phyloP scores from a whole-genome alignment of 2,888 invertebrate genomes.

The Lasioglossum leucozonium region DNA sequence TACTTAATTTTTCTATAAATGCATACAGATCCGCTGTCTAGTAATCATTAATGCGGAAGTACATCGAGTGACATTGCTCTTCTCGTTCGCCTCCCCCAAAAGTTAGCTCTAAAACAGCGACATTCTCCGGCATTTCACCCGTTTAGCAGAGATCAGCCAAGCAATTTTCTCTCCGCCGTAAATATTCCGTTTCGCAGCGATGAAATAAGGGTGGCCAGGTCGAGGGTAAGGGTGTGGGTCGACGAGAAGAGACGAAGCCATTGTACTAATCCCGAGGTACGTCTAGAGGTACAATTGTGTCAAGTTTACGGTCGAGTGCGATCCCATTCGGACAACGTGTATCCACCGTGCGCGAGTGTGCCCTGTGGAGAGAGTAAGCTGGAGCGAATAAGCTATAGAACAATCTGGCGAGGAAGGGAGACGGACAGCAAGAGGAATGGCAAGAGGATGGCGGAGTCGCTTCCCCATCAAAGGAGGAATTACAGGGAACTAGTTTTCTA shows the following conservation, averaged over 20 bases:
- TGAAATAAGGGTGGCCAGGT: conserved; percentile 25
- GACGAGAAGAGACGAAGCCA: conserved; percentile 30
- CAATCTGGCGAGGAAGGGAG: background rate
- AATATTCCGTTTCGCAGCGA: conserved; percentile 12
- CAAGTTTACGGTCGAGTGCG: conserved; percentile 78
- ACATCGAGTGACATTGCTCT: background rate
- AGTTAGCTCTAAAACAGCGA: background rate
- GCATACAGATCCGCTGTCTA: too few species aligned
- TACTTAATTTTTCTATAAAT: too few species aligned
- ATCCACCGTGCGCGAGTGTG: conserved; percentile 48
- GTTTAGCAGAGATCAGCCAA: background rate
- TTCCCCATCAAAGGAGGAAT: conserved; percentile 69
- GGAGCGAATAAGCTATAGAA: background rate
- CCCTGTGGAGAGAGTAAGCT: conserved; percentile 2
- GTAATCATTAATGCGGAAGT: background rate
- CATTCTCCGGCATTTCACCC: background rate
- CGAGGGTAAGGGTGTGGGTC: background rate
- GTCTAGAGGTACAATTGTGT: conserved; percentile 75
- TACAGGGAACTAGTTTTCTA: conserved; percentile 73
- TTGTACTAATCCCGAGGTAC: conserved; percentile 73
- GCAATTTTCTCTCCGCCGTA: background rate
- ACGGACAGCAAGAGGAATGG: conserved; percentile 6
- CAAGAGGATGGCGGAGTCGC: conserved; percentile 38
- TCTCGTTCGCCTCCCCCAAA: background rate
- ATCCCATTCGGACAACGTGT: conserved; percentile 66